Conservation (phyloP, 2,888 invertebrate species). For the Philhelius pedissequus region DNA sequence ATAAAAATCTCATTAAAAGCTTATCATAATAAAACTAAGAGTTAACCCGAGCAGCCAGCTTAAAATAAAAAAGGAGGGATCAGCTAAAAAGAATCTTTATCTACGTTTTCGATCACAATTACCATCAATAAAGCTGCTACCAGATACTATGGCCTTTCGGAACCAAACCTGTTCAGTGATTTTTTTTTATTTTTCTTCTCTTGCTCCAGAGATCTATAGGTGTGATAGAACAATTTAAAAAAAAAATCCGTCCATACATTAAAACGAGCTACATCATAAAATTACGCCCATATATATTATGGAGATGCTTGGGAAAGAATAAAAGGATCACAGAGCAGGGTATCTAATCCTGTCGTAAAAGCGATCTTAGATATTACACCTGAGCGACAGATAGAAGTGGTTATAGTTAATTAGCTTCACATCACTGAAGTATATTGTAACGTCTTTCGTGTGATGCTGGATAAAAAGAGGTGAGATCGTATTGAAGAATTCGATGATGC, state of each 20-base stretch:
- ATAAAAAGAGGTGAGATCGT: constrained; percentile 7
- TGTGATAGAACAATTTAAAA: constrained; percentile 40
- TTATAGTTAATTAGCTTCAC: constrained; percentile 54
- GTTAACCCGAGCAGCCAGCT: constrained; percentile 41
- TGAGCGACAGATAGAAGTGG: constrained; percentile 5
- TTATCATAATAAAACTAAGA: constrained; percentile 64
- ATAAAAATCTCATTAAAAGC: constrained; percentile 46
- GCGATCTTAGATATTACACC: constrained; percentile 46
- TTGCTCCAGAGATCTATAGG: constrained; percentile 17
- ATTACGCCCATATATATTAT: constrained; percentile 11
- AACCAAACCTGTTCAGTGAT: constrained; percentile 35
- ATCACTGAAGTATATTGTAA: background rate
- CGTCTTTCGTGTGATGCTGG: constrained; percentile 6
- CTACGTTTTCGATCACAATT: constrained; percentile 38
- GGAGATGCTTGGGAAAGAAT: background rate
- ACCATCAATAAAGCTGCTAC: constrained; percentile 51
- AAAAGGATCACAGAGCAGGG: constrained; percentile 27
- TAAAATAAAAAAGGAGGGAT: background rate
- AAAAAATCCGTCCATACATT: background rate
- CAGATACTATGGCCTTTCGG: constrained; percentile 18
- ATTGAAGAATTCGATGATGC: background rate
- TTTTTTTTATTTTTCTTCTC: background rate
- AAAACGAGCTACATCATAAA: constrained; percentile 25
- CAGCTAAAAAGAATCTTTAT: constrained; percentile 14
- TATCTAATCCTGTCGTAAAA: constrained; percentile 59